phyloP scores from a whole-genome alignment of 37 sponge, comb jelly and placozoan genomes.

The Agelas oroides region DNA sequence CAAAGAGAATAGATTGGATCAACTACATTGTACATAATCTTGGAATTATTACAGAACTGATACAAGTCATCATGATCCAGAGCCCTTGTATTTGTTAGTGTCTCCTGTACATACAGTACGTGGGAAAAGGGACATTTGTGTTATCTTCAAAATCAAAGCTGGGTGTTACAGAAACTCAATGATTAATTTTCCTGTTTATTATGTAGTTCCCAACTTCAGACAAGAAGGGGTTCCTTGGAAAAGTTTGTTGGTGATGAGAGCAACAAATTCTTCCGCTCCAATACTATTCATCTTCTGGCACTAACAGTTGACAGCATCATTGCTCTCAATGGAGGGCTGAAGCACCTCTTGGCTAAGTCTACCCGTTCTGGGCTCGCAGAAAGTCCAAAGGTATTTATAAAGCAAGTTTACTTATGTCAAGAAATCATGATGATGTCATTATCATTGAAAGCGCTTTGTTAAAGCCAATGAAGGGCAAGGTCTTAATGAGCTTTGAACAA shows the following conservation, averaged over 20 bases:
- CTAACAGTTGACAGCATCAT: constrained; percentile 74
- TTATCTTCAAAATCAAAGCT: no score
- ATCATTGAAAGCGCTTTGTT: no score
- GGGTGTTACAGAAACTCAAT: no score
- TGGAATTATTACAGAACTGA: no score
- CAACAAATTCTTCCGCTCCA: constrained; percentile 60
- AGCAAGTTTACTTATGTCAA: not conserved
- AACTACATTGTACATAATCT: no score
- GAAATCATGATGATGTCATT: not conserved
- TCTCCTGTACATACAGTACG: no score
- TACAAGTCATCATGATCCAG: no score
- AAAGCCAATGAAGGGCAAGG: no score
- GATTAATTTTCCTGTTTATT: not conserved
- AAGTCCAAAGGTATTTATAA: not conserved
- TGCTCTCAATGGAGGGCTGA: constrained; percentile 73
- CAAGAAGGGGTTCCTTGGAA: not conserved
- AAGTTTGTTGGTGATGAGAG: constrained; percentile 18
- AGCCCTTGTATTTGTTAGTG: no score
- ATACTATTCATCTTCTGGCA: constrained; percentile 75
- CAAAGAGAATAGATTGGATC: no score
- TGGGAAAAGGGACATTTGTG: no score
- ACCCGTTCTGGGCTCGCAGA: not conserved
- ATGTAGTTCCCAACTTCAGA: not conserved
- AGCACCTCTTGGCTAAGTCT: constrained; percentile 48
- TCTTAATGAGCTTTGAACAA: no score